These are phyloP conservation scores for Tenthredo notha DNA, from an alignment of 2,888 invertebrate genomes.

Conservation along the genomic window DNA sequence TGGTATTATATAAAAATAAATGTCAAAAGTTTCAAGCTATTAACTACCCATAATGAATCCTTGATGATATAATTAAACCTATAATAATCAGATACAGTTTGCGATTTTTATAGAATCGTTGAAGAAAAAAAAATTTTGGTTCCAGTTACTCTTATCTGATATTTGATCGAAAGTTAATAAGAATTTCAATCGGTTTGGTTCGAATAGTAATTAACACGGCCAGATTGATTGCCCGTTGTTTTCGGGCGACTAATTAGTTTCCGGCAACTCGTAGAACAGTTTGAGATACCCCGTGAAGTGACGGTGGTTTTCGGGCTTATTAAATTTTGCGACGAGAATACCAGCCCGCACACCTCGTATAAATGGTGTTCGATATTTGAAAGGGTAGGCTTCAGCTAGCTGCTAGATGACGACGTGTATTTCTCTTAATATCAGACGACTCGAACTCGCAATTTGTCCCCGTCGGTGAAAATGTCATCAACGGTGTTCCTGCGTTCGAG, in stretches of 20 bases:
- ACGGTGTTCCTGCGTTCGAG: not conserved
- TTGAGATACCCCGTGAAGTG: not conserved
- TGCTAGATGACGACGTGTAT: slow-evolving; percentile 22
- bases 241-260: slow-evolving; percentile 33
- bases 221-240: slow-evolving; percentile 41
- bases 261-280: slow-evolving; percentile 6
- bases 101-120: not conserved
- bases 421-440: slow-evolving; percentile 29
- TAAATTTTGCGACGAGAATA: slow-evolving; percentile 46
- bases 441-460: slow-evolving; percentile 43
- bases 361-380: slow-evolving; percentile 36
- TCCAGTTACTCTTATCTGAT: not conserved
- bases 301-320: slow-evolving; percentile 43
- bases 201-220: slow-evolving; percentile 35
- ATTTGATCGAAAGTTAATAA: not conserved
- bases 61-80: not conserved
- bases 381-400: not conserved
- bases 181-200: not conserved
- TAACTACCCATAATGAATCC: not conserved
- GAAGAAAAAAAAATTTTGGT: not conserved
- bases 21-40: not conserved
- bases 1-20: not conserved
- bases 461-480: slow-evolving; percentile 43
- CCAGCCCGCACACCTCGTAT: not conserved
- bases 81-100: not conserved